These are phyloP conservation scores for Goniozus legneri DNA, from an alignment of 1,140 invertebrate genomes.

Conservation along the genomic window DNA sequence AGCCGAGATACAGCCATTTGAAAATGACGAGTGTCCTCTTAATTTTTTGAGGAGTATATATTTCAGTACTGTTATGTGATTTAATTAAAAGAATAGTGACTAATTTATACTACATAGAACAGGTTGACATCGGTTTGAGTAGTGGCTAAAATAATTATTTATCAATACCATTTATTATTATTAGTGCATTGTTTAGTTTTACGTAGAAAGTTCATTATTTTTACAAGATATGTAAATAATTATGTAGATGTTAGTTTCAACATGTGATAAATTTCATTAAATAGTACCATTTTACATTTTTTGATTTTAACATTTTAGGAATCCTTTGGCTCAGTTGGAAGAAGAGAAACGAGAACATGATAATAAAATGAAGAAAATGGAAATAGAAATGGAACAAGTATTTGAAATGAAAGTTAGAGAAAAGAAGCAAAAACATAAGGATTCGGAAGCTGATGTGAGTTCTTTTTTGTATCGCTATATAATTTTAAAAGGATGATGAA, in stretches of 20 bases:
- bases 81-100: too few species aligned
- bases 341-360: slow-evolving; percentile 96
- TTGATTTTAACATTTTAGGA: slow-evolving; percentile 66
- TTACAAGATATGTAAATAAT: too few species aligned
- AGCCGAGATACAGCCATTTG: too few species aligned
- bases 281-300: not conserved
- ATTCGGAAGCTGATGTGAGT: slow-evolving; percentile 84
- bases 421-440: slow-evolving; percentile 89
- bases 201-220: too few species aligned
- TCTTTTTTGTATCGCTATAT: slow-evolving; percentile 11
- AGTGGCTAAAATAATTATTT: too few species aligned
- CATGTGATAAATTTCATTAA: slow-evolving; percentile 7
- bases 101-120: too few species aligned
- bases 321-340: slow-evolving; percentile 95
- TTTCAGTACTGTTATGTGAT: too few species aligned
- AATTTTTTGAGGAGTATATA: too few species aligned
- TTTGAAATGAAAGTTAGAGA: slow-evolving; percentile 84
- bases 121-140: too few species aligned
- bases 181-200: too few species aligned
- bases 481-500: not conserved
- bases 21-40: too few species aligned
- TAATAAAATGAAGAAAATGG: slow-evolving; percentile 94
- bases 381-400: slow-evolving; percentile 93
- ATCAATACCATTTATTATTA: too few species aligned
- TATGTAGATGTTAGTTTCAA: slow-evolving; percentile 5